phyloP scores from a whole-genome alignment of 2,888 invertebrate genomes.

The Zygaena filipendulae region DNA sequence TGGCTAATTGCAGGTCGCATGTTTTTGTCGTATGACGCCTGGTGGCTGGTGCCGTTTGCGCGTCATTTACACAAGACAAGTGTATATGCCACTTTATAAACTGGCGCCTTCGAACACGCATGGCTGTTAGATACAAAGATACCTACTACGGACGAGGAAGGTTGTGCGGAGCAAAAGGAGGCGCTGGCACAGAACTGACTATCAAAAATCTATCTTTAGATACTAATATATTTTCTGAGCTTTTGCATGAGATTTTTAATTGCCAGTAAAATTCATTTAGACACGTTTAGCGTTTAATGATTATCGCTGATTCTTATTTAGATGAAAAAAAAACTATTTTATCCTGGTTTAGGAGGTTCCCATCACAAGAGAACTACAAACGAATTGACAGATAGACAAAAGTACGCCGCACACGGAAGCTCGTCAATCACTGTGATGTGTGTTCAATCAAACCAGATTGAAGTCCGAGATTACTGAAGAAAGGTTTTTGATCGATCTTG shows the following conservation, averaged over 20 bases:
- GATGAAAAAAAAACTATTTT: no score
- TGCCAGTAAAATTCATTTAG: no score
- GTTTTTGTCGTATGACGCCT: constrained; percentile 10
- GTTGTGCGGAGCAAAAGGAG: no score
- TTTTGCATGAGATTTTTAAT: no score
- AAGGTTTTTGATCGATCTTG: constrained; percentile 4
- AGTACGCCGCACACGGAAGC: constrained; percentile 40
- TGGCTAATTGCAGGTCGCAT: constrained; percentile 26
- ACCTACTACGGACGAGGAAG: no score
- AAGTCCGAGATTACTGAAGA: constrained; percentile 29
- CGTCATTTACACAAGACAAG: constrained; percentile 16
- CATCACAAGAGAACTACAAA: constrained; percentile 21
- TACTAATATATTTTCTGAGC: no score
- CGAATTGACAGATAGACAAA: constrained; percentile 40
- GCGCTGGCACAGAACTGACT: no score
- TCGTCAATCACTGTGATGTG: constrained; percentile 49
- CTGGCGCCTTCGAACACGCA: constrained; percentile 9
- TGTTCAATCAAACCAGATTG: constrained; percentile 51
- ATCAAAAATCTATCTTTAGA: no score
- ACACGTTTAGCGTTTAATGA: no score
- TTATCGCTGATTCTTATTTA: no score
- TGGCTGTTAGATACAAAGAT: no score
- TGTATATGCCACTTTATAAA: constrained; percentile 19
- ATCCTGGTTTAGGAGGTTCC: no score
- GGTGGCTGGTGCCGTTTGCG: constrained; percentile 11